Percentiles rank a stretch among this genome's conserved stretches.
phyloP scores from a whole-genome alignment of 2,797 vertebrate species.

The Anguilla anguilla region DNA sequence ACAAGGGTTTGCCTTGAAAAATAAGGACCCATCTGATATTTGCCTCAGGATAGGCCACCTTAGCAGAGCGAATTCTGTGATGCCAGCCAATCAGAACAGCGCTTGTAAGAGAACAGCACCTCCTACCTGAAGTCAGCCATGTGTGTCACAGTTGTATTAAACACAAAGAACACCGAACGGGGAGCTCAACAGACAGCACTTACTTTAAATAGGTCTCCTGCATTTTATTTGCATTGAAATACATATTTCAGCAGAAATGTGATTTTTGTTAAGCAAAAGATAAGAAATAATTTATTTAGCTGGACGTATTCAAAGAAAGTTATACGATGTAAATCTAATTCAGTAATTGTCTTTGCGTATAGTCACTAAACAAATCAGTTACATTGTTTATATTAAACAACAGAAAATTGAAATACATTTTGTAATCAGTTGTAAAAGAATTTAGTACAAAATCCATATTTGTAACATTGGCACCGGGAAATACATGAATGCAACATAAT shows the following conservation, averaged over 20 bases:
- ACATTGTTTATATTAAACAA: background rate
- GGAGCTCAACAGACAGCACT: background rate
- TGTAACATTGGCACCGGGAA: constrained; percentile 42
- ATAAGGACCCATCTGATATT: too few species aligned
- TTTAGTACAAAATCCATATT: constrained; percentile 6
- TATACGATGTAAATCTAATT: constrained; percentile 39
- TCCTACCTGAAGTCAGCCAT: too few species aligned
- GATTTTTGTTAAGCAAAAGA: constrained; percentile 10
- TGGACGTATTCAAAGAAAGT: constrained; percentile 8
- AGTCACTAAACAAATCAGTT: background rate
- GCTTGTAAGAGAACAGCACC: too few species aligned
- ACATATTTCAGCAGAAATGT: background rate
- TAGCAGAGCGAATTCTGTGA: too few species aligned
- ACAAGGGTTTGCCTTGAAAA: too few species aligned
- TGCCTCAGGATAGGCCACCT: too few species aligned
- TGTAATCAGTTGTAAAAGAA: constrained; percentile 41
- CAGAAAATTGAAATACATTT: constrained; percentile 47
- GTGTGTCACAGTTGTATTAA: too few species aligned
- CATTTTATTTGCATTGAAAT: constrained; percentile 18
- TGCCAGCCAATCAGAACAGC: too few species aligned
- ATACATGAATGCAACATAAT: constrained; percentile 30
- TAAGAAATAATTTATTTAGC: background rate
- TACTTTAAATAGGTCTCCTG: background rate
- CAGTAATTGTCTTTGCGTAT: constrained; percentile 18
- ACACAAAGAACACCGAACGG: background rate